Conservation (phyloP, 1,140 invertebrate genomes). For the Drosophila tsacasi region DNA sequence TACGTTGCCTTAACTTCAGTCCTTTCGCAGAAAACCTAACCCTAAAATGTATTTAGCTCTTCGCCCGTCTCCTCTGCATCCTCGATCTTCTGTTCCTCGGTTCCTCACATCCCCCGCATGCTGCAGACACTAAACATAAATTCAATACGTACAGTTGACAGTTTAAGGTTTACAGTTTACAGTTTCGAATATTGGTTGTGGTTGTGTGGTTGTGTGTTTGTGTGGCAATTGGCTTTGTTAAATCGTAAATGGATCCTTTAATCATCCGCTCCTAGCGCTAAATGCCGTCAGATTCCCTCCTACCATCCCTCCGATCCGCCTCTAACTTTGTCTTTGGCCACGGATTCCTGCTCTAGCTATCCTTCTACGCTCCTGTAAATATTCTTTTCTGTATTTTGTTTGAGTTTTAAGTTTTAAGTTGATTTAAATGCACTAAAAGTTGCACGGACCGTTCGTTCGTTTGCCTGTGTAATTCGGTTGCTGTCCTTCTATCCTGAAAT, state of each 20-base stretch:
- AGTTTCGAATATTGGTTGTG: slow-evolving; percentile 47
- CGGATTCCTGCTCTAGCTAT: slow-evolving; percentile 45
- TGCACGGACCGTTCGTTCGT: slow-evolving; percentile 66
- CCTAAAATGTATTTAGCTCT: slow-evolving; percentile 76
- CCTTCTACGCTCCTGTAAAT: slow-evolving; percentile 59
- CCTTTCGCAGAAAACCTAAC: slow-evolving; percentile 82
- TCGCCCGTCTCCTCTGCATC: slow-evolving; percentile 23
- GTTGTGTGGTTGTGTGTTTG: neutral
- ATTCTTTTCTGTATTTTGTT: slow-evolving; percentile 47
- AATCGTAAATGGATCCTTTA: slow-evolving; percentile 44
- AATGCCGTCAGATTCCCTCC: slow-evolving; percentile 21
- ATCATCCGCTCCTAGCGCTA: slow-evolving; percentile 17
- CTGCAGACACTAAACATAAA: slow-evolving; percentile 76
- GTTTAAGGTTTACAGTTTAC: slow-evolving; percentile 46
- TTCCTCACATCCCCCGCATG: slow-evolving; percentile 43
- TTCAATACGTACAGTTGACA: slow-evolving; percentile 58
- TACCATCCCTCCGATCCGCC: slow-evolving; percentile 11
- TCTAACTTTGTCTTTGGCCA: slow-evolving; percentile 79
- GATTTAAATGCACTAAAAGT: slow-evolving; percentile 81
- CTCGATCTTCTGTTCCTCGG: slow-evolving; percentile 23
- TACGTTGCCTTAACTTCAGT: slow-evolving; percentile 84
- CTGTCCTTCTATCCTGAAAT: slow-evolving; percentile 38
- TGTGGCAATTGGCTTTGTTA: slow-evolving; percentile 42
- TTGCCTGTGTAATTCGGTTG: slow-evolving; percentile 44
- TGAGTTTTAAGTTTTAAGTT: slow-evolving; percentile 34